Evolutionary conservation across 2,797 vertebrate species (phyloP).

Genomic region (Sebastes vulpes): DNA sequence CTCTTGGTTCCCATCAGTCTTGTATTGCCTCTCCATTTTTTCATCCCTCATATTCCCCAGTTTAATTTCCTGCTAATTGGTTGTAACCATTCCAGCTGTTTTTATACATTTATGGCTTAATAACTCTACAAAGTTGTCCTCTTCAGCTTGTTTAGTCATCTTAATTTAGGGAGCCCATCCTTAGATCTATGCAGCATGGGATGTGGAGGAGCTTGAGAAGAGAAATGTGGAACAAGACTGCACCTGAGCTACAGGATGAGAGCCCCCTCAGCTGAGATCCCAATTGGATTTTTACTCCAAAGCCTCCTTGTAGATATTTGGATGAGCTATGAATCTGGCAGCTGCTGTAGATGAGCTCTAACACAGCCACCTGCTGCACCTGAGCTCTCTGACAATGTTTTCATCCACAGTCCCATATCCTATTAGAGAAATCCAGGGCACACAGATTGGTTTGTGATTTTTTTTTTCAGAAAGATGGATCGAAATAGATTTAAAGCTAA

Average conservation of each 20-base stretch:
- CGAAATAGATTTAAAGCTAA: background rate
- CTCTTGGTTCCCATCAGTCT: background rate
- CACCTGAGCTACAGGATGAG: conserved; percentile 56
- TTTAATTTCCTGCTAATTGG: conserved; percentile 50
- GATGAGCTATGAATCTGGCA: conserved; percentile 19
- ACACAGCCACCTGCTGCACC: conserved; percentile 36
- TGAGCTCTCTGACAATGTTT: conserved; percentile 16
- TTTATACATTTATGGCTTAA: conserved; percentile 23
- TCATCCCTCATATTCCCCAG: conserved; percentile 1
- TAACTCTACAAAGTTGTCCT: conserved; percentile 15
- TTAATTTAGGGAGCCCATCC: conserved; percentile 54
- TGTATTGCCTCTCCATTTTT: background rate
- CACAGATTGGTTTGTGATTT: background rate
- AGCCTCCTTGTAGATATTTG: conserved; percentile 23
- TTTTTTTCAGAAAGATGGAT: background rate
- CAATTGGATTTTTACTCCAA: conserved; percentile 7
- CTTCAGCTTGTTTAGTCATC: conserved; percentile 26
- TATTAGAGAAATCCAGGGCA: background rate
- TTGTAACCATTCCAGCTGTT: conserved; percentile 58
- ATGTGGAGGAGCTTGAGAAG: conserved; percentile 8
- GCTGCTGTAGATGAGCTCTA: conserved; percentile 25
- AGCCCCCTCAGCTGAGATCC: conserved; percentile 8
- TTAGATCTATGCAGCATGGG: conserved; percentile 44
- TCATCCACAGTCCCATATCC: conserved; percentile 6
- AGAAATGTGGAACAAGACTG: conserved; percentile 23